phyloP scores from a whole-genome alignment of 2,113 vertebrate species.

The Paracanthobrama guichenoti region DNA sequence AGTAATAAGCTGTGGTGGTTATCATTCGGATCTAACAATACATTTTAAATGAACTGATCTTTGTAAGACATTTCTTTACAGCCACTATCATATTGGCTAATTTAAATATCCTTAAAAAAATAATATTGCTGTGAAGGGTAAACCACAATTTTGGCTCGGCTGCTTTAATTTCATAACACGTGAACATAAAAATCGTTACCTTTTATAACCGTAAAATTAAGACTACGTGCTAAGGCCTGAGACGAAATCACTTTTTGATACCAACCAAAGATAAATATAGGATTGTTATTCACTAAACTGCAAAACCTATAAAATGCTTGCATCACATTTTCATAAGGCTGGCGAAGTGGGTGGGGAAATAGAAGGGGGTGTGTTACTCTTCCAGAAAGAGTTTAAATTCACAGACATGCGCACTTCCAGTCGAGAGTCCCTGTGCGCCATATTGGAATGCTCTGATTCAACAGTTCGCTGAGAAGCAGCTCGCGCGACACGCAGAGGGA shows the following conservation, averaged over 20 bases:
- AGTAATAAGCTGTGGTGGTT: background rate
- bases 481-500: background rate
- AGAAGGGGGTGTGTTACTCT: constrained; percentile 65
- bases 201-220: background rate
- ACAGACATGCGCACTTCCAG: constrained; percentile 67
- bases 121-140: background rate
- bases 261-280: background rate
- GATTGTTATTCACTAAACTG: background rate
- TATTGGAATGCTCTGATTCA: constrained; percentile 71
- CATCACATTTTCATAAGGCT: background rate
- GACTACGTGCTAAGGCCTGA: background rate
- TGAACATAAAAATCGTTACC: background rate
- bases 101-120: too few relatives aligned
- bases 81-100: too few relatives aligned
- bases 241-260: background rate
- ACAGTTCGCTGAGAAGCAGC: constrained; percentile 8
- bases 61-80: background rate
- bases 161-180: background rate
- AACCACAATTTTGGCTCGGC: background rate
- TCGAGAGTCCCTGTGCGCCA: constrained; percentile 70
- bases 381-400: constrained; percentile 69
- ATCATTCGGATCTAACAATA: background rate
- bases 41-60: background rate
- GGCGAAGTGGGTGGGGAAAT: background rate
- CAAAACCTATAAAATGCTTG: background rate